Base-by-base conservation (phyloP, 2,797 vertebrate species). In the Parauchenoglanis ngamensis region DNA sequence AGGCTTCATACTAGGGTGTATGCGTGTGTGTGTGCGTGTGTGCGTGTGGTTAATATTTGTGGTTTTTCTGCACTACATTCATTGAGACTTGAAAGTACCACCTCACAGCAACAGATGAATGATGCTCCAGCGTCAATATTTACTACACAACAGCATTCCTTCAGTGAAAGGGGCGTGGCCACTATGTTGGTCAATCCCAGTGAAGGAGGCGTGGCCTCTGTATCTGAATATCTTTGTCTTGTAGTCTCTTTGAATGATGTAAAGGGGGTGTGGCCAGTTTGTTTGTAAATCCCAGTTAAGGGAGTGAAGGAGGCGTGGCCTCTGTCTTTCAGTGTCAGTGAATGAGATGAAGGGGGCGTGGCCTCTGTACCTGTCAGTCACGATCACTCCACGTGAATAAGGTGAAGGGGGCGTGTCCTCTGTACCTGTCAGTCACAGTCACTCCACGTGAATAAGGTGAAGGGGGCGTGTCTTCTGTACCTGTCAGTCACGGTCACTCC, bases 41-140 rank as follows among this genome's bases (percentile, higher is more conserved):
- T 25, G 78, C 77, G 68, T 86, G 88, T 70, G 80, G 86, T 87
- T 76, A 83, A 68, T 83, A 49, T 54, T 67, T 87, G 86, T 87
- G 86, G 86, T 40, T 54, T 87, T 83, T 57, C 72, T 83, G 49
- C 70, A 83, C 80, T 84, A 57, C 81, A 84, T 57, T 68, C 73
- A 78, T 46, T 67, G 46, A 77, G 28, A 54, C 68, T 35, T 87
- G 10, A 61, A 75, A 25, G 40, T 6, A 35, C 28, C 31, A 77
- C 59, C 57, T 77, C 25, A 85, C 11, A 68, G 44, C 19, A 49
- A 77, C 8, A 52, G 12, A 77, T 77, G 59, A 76, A 54, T 83
- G 46, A 46, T 54, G 40, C 73, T 80, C 2, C 31, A 25, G 12
- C 46, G 4, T 52, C 75, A 56, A 56, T 56, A 31, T 31, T 56